Base-by-base conservation (phyloP, 2,797 vertebrate genomes). In the Paedocypris micromegethes region DNA sequence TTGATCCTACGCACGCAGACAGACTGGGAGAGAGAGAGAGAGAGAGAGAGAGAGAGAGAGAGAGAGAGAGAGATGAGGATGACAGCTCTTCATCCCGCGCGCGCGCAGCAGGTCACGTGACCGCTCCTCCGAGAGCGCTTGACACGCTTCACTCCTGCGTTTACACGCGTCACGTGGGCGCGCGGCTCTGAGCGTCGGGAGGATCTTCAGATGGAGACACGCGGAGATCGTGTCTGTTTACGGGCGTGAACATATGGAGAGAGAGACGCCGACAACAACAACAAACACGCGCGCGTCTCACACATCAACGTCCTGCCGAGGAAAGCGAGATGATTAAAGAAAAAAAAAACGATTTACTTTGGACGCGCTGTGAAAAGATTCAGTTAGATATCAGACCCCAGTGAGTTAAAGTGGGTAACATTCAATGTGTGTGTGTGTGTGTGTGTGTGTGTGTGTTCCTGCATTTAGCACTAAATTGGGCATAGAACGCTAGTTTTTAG, bases 21-120 rank as follows among this genome's bases (percentile, higher is more conserved):
- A 59, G 64, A 55, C 66, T 70, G 64, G 1, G 23, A 23, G 23
- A 23, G 23, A 23, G 23, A 23, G 23, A 23, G 23, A 23, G 23
- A 23, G 23, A 1, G 53, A 23, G 23, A 83, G 78, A 86, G 23
- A 23, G 23, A 23, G 23, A 23, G 23, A 23, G 23, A 23, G 23
- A 23, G 23, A 23, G 23, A 23, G 23, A 23, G 23, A 23, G 23
- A 23, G 23, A 1, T 23, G 23, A 23, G 23, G 82, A 82, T 85
- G 88, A 90, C 87, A 90, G 86, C 85, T 85, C 74, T 80, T 87
- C 86, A 81, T 82, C 84, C 81, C 86, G 83, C 84, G 78, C 77
- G 78, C 77, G 65, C 76, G 49, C 66, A 58, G 41, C 46, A 53
- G 54, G 45, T 46, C 53, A 53, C 55, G 23, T 23, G 23, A 23